Conservation (phyloP, 1,140 invertebrate genomes). For the Andrena cerasifolii region DNA sequence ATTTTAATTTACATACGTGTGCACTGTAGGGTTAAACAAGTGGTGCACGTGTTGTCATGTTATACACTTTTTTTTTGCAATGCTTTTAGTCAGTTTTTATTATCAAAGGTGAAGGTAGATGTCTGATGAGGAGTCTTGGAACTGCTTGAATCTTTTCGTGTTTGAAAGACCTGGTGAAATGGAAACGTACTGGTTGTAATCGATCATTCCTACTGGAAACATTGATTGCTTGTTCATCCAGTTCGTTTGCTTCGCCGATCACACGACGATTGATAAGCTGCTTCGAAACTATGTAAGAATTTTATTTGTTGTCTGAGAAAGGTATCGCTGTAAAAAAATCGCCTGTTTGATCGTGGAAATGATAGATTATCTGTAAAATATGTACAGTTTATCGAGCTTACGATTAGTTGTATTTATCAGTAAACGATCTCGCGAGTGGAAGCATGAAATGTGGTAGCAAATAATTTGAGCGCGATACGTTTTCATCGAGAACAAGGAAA, state of each 20-base stretch:
- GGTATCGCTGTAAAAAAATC: not conserved
- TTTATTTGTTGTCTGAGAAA: not conserved
- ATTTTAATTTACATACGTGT: no score
- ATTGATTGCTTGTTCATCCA: not conserved
- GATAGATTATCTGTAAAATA: slow-evolving; percentile 5
- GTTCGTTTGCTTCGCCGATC: not conserved
- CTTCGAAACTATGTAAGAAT: slow-evolving; percentile 21
- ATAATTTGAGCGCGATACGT: not conserved
- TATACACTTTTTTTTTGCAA: no score
- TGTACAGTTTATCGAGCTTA: not conserved
- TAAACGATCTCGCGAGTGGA: not conserved
- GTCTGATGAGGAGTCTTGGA: no score
- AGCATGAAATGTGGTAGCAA: not conserved
- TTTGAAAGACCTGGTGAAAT: no score
- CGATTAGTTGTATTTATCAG: not conserved
- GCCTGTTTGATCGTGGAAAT: not conserved
- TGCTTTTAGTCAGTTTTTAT: no score
- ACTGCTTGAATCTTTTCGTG: no score
- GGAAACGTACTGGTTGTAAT: not conserved
- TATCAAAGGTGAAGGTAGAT: no score
- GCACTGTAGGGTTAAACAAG: no score
- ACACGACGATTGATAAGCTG: slow-evolving; percentile 1
- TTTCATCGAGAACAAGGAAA: not conserved
- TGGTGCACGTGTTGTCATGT: no score
- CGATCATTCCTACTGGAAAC: not conserved